Base-by-base conservation (phyloP, 2,888 invertebrate genomes). In the Mimas tiliae region DNA sequence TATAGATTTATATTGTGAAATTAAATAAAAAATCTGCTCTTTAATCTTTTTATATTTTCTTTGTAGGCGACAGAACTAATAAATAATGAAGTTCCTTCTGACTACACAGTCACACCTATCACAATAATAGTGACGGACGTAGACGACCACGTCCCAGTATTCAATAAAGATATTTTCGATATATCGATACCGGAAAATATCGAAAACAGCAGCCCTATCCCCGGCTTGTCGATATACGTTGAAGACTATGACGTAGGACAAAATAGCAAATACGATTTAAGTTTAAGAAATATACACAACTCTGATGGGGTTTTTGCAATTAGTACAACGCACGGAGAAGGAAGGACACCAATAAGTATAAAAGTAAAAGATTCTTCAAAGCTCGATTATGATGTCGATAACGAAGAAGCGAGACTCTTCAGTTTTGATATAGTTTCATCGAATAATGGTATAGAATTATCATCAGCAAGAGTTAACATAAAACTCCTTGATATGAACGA, bases 71-170 rank as follows among this genome's bases (percentile, higher is more conserved):
- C 96, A 0, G 97, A 97, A 84, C 78, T 97, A 62, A 96, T 96
- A 47, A 95, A 96, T 77, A 95, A 95, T 51, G 95, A 95, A 83
- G 94, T 96, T 33, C 95, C 96, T 7, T 95, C 95, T 0, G 97
- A 97, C 72, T 95, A 94, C 42, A 94, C 96, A 0, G 94, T 94
- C 0, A 95, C 96, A 1, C 94, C 95, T 48, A 94, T 97, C 0
- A 97, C 97, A 0, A 96, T 97, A 48, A 96, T 97, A 0, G 95
- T 97, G 34, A 96, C 96, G 0, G 97, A 97, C 77, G 95, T 96
- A 0, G 97, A 97, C 74, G 97, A 97, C 78, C 95, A 97, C 72
- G 90, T 94, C 14, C 97, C 97, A 0, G 89, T 94, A 72, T 97
- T 97, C 74, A 97, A 96, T 75, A 93, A 94, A 71, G 89, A 95